A percentile compares a stretch with the other conserved stretches of the same genome.
Evolutionary conservation across 2,797 vertebrate species (phyloP).

Genomic region (Prunella strophiata): DNA sequence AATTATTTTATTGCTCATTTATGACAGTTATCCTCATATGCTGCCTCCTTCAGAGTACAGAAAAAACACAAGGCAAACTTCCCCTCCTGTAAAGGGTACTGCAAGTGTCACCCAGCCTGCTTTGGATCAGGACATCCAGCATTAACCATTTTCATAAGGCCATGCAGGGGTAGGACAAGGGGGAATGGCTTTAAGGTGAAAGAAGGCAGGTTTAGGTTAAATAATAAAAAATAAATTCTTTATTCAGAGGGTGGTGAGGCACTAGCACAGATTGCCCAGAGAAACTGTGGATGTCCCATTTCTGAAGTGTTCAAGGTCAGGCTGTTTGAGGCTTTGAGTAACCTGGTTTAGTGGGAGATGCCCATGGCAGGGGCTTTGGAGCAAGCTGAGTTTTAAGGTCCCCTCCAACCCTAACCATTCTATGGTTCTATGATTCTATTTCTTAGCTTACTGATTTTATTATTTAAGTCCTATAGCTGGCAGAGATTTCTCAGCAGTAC

Average conservation of each 20-base stretch:
- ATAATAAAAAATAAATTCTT: neutral
- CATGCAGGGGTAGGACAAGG: neutral
- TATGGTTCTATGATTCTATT: neutral
- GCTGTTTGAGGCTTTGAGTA: neutral
- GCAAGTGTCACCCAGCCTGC: neutral
- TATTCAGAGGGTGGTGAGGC: neutral
- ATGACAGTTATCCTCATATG: neutral
- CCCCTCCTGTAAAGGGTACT: neutral
- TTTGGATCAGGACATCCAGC: neutral
- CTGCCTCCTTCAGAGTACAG: neutral
- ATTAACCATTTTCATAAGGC: neutral
- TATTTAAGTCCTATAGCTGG: neutral
- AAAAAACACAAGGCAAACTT: rapidly evolving
- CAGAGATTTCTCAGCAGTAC: neutral
- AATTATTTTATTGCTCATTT: neutral
- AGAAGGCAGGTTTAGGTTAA: neutral
- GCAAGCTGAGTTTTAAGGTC: neutral
- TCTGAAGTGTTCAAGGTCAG: neutral
- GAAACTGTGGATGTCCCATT: neutral
- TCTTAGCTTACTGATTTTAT: neutral
- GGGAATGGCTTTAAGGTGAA: neutral
- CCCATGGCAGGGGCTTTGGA: neutral
- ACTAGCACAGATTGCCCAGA: neutral
- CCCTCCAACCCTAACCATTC: neutral
- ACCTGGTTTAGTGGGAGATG: neutral